phyloP scores from a whole-genome alignment of 2,888 invertebrate species.

The Polyommatus iphigenia region DNA sequence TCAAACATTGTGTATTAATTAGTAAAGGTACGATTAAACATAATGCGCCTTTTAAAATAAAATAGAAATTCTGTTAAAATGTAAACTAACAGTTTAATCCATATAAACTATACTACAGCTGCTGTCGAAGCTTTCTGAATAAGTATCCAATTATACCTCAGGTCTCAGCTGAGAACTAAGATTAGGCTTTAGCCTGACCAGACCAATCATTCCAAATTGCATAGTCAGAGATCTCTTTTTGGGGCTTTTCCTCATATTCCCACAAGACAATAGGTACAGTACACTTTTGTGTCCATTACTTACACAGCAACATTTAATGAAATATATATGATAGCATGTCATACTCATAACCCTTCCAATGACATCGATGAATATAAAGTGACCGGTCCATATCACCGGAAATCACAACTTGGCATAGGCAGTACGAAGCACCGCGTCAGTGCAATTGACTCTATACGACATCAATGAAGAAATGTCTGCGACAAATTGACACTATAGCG shows the following conservation, averaged over 20 bases:
- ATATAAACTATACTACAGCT: neutral
- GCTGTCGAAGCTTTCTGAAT: neutral
- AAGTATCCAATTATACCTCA: too few relatives aligned
- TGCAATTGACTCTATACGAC: slow-evolving; percentile 11
- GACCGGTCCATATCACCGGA: neutral
- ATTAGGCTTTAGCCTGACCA: too few relatives aligned
- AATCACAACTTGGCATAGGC: slow-evolving; percentile 1
- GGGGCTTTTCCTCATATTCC: too few relatives aligned
- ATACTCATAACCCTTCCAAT: neutral
- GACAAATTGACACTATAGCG: neutral
- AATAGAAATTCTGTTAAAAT: neutral
- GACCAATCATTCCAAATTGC: too few relatives aligned
- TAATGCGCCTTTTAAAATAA: neutral
- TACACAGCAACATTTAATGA: too few relatives aligned
- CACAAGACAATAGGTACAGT: too few relatives aligned
- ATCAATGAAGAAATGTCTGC: slow-evolving; percentile 25
- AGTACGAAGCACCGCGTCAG: neutral
- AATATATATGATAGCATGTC: too few relatives aligned
- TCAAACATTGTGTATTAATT: too few relatives aligned
- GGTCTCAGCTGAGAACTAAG: too few relatives aligned
- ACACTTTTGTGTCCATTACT: too few relatives aligned
- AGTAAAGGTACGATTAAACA: neutral
- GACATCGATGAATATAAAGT: slow-evolving; percentile 12
- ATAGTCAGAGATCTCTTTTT: too few relatives aligned
- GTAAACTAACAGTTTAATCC: neutral